These are phyloP conservation scores for Riptortus pedestris DNA, from an alignment of 1,140 invertebrate genomes.

Conservation along the genomic window DNA sequence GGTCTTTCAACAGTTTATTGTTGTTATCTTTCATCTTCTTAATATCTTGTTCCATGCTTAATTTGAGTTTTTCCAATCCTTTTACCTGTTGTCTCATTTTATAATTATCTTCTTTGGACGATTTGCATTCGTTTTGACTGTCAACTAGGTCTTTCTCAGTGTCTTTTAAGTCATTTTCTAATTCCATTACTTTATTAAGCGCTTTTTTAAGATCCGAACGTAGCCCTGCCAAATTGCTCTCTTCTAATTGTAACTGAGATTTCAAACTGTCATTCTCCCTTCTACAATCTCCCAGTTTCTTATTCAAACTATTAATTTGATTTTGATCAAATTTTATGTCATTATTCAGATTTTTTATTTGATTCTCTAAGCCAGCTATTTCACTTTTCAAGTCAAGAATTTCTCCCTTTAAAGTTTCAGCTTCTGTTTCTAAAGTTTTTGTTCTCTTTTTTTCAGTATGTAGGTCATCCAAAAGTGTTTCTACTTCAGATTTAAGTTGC, in stretches of 20 bases:
- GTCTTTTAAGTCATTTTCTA: background rate
- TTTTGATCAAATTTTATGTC: conserved; percentile 11
- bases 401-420: background rate
- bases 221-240: background rate
- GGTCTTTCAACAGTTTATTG: background rate
- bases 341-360: conserved; percentile 10
- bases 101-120: background rate
- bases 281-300: background rate
- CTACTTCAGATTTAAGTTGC: background rate
- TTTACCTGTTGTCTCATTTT: background rate
- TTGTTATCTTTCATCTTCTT: background rate
- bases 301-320: conserved; percentile 4
- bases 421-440: background rate
- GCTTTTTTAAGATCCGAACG: background rate
- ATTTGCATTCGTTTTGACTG: background rate
- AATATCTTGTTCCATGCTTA: background rate
- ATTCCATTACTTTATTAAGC: background rate
- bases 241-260: conserved; percentile 12
- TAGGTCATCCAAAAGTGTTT: background rate
- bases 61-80: background rate
- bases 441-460: background rate
- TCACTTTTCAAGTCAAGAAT: background rate
- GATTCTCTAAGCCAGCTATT: background rate
- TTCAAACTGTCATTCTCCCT: conserved; percentile 1
- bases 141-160: background rate